Evolutionary conservation across 2,797 vertebrate genomes (phyloP).

Genomic region (Enteromius mattozi): DNA sequence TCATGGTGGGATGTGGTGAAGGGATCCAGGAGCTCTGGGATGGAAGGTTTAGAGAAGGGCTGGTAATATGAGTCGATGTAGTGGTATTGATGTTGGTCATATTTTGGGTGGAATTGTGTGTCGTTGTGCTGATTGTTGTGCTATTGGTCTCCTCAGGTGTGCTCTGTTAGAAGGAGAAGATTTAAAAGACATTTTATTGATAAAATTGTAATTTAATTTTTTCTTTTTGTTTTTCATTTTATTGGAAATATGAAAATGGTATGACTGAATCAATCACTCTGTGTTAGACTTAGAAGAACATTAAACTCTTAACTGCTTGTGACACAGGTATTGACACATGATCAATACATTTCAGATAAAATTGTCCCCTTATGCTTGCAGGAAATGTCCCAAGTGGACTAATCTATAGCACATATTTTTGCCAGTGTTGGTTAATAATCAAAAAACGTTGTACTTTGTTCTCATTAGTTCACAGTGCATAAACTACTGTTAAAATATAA

Average conservation of each 20-base stretch:
- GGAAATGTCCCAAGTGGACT: neutral
- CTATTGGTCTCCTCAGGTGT: fast-evolving
- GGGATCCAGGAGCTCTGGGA: neutral
- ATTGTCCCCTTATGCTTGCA: neutral
- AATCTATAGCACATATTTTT: neutral
- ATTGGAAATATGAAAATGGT: neutral
- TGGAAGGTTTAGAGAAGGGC: neutral
- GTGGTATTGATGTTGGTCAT: neutral
- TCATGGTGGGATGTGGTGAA: neutral
- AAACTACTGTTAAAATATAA: too few species aligned
- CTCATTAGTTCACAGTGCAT: neutral
- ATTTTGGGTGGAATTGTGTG: neutral
- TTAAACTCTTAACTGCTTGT: neutral
- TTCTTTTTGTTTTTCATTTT: neutral
- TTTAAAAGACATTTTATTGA: neutral
- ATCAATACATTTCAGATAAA: neutral
- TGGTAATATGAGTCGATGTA: neutral
- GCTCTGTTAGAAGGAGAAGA: neutral
- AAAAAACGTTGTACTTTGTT: neutral
- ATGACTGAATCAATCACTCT: neutral
- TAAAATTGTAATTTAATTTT: neutral
- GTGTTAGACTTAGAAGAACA: neutral
- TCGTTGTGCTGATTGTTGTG: neutral
- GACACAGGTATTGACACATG: neutral
- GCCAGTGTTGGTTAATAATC: neutral